Evolutionary conservation across 2,797 vertebrate genomes (phyloP), one percentile per base, ranked within the genome.

Genomic region (Staurois parvus): DNA sequence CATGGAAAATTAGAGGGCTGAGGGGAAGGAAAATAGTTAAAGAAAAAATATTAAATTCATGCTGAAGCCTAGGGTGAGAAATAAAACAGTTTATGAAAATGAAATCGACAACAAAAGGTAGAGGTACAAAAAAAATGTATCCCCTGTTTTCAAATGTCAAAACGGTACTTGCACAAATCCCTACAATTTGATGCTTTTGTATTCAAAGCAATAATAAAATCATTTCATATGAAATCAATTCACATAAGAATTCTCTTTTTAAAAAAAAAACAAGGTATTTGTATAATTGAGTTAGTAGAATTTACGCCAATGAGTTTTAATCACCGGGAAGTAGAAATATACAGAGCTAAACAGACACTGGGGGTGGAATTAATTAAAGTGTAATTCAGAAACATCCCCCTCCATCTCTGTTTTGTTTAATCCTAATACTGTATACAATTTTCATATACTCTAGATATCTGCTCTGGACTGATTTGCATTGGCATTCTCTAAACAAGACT

Each of bases 151-250:
- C 2, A 29, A 59, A 77, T 77, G 9, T 77, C 52, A 62, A 77
- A 66, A 24, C 56, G 37, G 34, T 13, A 64, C 66, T 40, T 66
- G 34, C 59, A 66, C 30, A 78, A 66, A 78, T 42, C 76, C 19
- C 29, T 62, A 37, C 29, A 77, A 64, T 78, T 29, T 37, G 26
- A 66, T 26, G 32, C 59, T 19, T 32, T 66, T 78, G 59, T 66
- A 34, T 24, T 26, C 59, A 17, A 15, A 40, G 59, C 52, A 37
- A 66, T 78, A 78, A 66, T 66, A 78, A 68, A 79, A 78, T 40
- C 3, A 79, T 78, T 45, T 48, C 28, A 68, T 68, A 79, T 79
- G 42, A 79, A 68, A 29, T 42, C 62, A 79, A 68, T 45, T 67
- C 64, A 79, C 56, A 12, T 30, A 76, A 59, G 75, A 30, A 62